Percentiles rank a stretch among this genome's conserved stretches.
phyloP scores from a whole-genome alignment of 2,888 invertebrate genomes.

The Heliconius sara region DNA sequence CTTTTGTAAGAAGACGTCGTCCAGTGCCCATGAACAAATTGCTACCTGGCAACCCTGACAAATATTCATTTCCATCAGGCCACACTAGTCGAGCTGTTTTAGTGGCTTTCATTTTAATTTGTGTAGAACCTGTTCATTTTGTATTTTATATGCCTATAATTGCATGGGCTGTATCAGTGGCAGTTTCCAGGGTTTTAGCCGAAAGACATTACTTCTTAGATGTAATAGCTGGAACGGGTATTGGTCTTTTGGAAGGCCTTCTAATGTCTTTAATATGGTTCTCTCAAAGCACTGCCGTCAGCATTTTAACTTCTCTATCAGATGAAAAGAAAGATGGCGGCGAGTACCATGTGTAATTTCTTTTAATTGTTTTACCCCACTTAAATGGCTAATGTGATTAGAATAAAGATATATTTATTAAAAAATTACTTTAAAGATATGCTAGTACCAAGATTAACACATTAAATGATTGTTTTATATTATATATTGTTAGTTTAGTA shows the following conservation, averaged over 20 bases:
- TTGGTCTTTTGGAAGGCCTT: constrained; percentile 90
- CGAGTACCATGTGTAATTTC: constrained; percentile 86
- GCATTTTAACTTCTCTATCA: constrained; percentile 85
- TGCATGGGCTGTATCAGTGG: constrained; percentile 90
- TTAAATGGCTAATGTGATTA: neutral
- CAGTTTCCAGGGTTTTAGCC: constrained; percentile 91
- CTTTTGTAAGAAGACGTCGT: constrained; percentile 89
- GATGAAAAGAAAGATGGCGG: constrained; percentile 88
- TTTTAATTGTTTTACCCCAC: neutral
- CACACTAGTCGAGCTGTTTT: constrained; percentile 94
- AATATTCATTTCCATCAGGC: constrained; percentile 96
- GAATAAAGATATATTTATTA: neutral
- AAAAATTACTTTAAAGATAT: constrained; percentile 9
- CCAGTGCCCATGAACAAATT: constrained; percentile 89
- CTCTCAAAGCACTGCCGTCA: constrained; percentile 84
- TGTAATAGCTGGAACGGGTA: constrained; percentile 88
- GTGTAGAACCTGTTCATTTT: constrained; percentile 85
- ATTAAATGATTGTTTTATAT: constrained; percentile 4
- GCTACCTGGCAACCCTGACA: constrained; percentile 91
- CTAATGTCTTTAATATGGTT: constrained; percentile 88
- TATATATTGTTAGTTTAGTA: neutral
- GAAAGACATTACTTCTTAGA: constrained; percentile 95
- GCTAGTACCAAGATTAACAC: constrained; percentile 7
- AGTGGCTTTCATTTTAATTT: constrained; percentile 88
- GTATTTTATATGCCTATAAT: constrained; percentile 86